A percentile compares a stretch with the other conserved stretches of the same genome.
Conservation (phyloP, 1,140 invertebrate genomes). For the Rhagoletis zephyria region DNA sequence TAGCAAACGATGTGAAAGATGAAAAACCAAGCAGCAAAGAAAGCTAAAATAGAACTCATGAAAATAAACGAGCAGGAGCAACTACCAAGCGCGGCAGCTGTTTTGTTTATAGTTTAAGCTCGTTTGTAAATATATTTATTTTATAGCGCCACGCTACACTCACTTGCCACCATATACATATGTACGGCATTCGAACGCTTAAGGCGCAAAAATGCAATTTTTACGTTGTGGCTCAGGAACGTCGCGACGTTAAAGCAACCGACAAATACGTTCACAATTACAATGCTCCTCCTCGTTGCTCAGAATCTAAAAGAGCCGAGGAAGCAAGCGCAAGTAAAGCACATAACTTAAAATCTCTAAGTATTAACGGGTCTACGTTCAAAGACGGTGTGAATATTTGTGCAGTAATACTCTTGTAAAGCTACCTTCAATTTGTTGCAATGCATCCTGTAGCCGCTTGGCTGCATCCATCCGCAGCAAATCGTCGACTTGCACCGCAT, state of each 20-base stretch:
- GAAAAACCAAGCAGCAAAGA: not conserved
- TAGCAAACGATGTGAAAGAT: not conserved
- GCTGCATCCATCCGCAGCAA: slow-evolving; percentile 74
- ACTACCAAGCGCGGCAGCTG: not conserved
- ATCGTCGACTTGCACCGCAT: slow-evolving; percentile 73
- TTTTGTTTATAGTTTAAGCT: not conserved
- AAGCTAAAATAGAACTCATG: no score
- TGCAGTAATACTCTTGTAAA: not conserved
- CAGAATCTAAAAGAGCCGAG: not conserved
- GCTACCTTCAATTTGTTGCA: slow-evolving; percentile 77
- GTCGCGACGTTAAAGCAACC: not conserved
- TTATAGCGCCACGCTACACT: no score
- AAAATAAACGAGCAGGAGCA: not conserved
- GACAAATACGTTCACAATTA: not conserved
- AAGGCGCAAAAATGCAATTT: slow-evolving; percentile 7
- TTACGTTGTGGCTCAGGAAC: not conserved
- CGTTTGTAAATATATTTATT: not conserved
- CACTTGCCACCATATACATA: not conserved
- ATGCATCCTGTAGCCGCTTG: slow-evolving; percentile 75
- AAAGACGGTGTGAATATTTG: not conserved
- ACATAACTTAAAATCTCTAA: not conserved
- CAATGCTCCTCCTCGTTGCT: no score
- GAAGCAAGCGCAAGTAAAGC: not conserved
- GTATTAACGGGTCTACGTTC: not conserved
- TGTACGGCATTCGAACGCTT: not conserved